Evolutionary conservation across 2,113 vertebrate genomes (phyloP), one percentile per base, ranked within the genome.

Genomic region (Callionymus lyra): DNA sequence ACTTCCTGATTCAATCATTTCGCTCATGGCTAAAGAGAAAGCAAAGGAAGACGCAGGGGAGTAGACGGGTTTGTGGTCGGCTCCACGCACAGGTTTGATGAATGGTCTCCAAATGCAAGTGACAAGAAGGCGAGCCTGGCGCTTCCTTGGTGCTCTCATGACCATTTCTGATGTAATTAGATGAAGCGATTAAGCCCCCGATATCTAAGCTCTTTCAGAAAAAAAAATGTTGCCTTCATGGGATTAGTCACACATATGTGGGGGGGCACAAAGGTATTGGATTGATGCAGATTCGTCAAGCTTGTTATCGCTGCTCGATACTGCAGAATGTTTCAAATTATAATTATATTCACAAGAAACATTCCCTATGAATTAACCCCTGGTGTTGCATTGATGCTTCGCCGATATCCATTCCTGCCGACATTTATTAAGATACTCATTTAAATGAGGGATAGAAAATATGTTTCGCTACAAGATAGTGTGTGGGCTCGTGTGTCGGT

Each of bases 61-160:
- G 58, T 47, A 53, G 50, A 50, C 50, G 38, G 39, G 63, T 46
- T 56, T 41, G 59, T 58, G 55, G 65, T 53, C 71, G 60, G 63
- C 65, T 44, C 72, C 72, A 79, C 74, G 62, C 77, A 62, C 56
- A 3, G 0, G 53, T 80, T 76, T 86, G 84, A 86, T 84, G 78
- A 83, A 86, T 84, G 68, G 73, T 81, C 69, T 69, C 53, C 63
- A 74, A 65, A 85, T 83, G 72, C 70, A 65, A 73, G 59, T 82
- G 81, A 85, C 84, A 86, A 77, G 76, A 66, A 70, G 81, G 73
- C 70, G 76, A 80, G 76, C 70, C 72, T 76, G 61, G 76, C 79
- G 72, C 52, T 73, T 69, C 58, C 56, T 27, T 53, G 49, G 47
- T 59, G 54, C 45, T 65, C 44, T 58, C 67, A 68, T 70, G 53